Percentiles rank a stretch among this genome's conserved stretches.
Evolutionary conservation across 1,140 invertebrate species (phyloP).

Genomic region (Procambarus clarkii): DNA sequence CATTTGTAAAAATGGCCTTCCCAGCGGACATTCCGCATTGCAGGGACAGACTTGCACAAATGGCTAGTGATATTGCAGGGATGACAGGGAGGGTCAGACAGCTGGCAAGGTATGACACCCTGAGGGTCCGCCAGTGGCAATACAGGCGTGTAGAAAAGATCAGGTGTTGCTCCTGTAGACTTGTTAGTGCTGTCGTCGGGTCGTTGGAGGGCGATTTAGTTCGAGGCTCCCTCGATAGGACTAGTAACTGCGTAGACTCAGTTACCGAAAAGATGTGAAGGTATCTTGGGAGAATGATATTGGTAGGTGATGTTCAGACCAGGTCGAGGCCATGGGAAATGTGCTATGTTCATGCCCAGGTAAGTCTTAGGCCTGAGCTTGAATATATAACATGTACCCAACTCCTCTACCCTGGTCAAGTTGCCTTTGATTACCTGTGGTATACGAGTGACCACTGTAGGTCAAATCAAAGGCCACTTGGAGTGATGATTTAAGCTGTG

Average conservation of each 20-base stretch:
- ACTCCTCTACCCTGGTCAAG: background rate
- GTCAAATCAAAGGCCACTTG: background rate
- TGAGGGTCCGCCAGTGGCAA: too few relatives aligned
- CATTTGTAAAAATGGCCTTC: background rate
- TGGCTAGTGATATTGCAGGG: too few relatives aligned
- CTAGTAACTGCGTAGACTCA: background rate
- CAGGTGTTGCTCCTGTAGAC: background rate
- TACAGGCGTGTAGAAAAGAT: background rate
- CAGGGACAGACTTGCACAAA: too few relatives aligned
- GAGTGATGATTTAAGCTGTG: constrained; percentile 26
- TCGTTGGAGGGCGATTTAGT: background rate
- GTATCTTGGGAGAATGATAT: background rate
- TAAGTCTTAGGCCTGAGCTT: background rate
- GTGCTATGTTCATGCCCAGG: background rate
- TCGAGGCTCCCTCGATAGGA: background rate
- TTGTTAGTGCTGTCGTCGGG: background rate
- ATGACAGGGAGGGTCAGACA: too few relatives aligned
- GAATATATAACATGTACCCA: background rate
- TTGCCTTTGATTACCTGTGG: background rate
- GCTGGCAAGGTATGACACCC: too few relatives aligned
- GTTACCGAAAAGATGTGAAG: background rate
- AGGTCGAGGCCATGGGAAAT: background rate
- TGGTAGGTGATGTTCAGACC: too few relatives aligned
- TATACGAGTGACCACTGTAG: background rate
- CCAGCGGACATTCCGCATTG: background rate